Conservation (phyloP, 2,888 invertebrate genomes). For the Mimachlamys varia region DNA sequence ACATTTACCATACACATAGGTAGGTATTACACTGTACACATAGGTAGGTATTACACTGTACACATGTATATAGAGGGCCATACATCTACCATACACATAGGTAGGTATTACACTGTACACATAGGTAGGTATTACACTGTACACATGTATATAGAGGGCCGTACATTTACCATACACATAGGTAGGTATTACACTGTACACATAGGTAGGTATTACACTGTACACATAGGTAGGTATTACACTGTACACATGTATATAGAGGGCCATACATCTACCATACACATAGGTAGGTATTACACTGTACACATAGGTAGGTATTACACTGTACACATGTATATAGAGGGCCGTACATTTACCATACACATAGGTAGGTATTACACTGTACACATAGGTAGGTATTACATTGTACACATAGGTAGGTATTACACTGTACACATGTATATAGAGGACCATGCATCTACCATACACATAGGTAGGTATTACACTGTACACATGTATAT, state of each 20-base stretch:
- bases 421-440: neutral
- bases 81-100: no score
- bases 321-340: neutral
- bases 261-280: neutral
- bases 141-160: neutral
- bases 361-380: no score
- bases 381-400: conserved; percentile 59
- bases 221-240: conserved; percentile 57
- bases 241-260: neutral
- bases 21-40: conserved; percentile 59
- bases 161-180: neutral
- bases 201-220: conserved; percentile 51
- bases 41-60: conserved; percentile 49
- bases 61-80: neutral
- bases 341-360: neutral
- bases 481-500: conserved; percentile 52
- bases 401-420: neutral
- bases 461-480: neutral
- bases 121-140: conserved; percentile 61
- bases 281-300: conserved; percentile 37
- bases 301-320: conserved; percentile 62
- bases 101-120: neutral
- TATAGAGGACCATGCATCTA: neutral
- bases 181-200: conserved; percentile 58
- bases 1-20: neutral